phyloP scores from a whole-genome alignment of 2,797 vertebrate species.

The Chloroceryle amazona region DNA sequence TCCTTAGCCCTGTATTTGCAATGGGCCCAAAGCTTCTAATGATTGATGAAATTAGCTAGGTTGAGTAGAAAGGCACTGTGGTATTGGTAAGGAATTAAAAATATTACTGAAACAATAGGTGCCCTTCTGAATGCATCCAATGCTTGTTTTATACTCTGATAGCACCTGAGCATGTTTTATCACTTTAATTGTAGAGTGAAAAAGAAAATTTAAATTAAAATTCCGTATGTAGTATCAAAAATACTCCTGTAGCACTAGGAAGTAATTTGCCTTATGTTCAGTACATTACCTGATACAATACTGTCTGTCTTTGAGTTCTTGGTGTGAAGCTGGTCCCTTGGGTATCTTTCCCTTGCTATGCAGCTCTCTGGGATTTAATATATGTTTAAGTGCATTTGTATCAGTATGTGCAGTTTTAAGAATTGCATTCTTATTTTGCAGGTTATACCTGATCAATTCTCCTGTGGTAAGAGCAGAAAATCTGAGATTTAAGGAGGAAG shows the following conservation, averaged over 20 bases:
- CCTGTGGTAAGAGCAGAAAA: slow-evolving; percentile 97
- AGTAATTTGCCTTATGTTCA: neutral
- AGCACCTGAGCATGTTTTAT: neutral
- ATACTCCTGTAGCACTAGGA: neutral
- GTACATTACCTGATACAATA: accelerated
- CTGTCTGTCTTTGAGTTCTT: neutral
- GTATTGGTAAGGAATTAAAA: neutral
- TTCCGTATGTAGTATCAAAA: neutral
- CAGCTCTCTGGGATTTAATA: neutral
- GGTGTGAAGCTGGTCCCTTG: neutral
- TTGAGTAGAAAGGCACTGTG: neutral
- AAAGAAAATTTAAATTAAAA: neutral
- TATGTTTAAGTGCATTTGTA: neutral
- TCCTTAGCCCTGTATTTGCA: neutral
- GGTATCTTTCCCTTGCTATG: neutral
- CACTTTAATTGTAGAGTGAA: neutral
- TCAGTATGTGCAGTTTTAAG: neutral
- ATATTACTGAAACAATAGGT: neutral
- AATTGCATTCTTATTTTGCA: slow-evolving; percentile 59
- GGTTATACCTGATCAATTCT: slow-evolving; percentile 97
- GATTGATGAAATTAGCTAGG: neutral
- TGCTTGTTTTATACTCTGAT: neutral
- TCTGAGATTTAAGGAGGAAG: slow-evolving; percentile 97
- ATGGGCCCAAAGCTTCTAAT: neutral
- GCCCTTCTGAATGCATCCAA: neutral